Percentiles rank a stretch among this genome's conserved stretches.
These are phyloP conservation scores for Guaruba guarouba DNA, from an alignment of 2,113 vertebrate genomes.

Conservation along the genomic window DNA sequence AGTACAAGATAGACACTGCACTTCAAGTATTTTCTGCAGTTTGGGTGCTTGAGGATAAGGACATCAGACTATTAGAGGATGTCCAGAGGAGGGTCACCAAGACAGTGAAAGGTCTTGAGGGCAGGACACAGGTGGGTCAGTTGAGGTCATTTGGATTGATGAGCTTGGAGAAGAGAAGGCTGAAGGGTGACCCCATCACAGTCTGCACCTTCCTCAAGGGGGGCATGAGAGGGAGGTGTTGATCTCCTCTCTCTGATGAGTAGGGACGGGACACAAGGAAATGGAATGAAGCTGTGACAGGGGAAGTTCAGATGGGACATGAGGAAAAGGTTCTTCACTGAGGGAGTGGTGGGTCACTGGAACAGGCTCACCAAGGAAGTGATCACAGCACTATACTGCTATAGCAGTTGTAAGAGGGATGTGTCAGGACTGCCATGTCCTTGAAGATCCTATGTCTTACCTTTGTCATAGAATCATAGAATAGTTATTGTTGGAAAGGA, in stretches of 20 bases:
- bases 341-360: not conserved
- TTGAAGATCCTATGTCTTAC: not conserved
- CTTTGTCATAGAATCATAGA: not conserved
- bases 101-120: not conserved
- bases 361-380: not conserved
- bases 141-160: not conserved
- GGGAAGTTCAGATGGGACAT: not conserved
- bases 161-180: not conserved
- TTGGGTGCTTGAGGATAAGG: not conserved
- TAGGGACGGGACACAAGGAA: not conserved
- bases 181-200: not conserved
- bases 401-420: rapidly evolving
- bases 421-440: not conserved
- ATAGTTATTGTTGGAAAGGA: too few species aligned
- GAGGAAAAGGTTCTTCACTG: not conserved
- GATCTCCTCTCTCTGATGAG: not conserved
- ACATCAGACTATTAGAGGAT: not conserved
- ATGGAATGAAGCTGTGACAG: not conserved
- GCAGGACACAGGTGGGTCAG: not conserved
- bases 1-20: not conserved
- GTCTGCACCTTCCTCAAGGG: not conserved
- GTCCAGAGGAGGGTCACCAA: not conserved
- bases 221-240: not conserved
- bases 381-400: not conserved
- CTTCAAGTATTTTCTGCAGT: not conserved